Conservation (phyloP, 2,797 vertebrate species). For the Lepidocolaptes lacrymiger region DNA sequence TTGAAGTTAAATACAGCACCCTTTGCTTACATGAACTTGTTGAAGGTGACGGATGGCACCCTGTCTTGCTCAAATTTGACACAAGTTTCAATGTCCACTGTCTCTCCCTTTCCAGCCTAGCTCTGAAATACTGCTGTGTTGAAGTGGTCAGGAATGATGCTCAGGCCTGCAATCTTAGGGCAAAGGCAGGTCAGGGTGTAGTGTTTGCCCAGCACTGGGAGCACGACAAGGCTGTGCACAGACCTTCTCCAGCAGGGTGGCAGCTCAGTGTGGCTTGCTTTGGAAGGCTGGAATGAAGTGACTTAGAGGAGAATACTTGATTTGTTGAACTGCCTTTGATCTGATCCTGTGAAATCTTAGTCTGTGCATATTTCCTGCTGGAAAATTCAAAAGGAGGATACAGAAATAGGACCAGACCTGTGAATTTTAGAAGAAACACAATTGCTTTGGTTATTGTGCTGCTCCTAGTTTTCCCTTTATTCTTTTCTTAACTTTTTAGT, state of each 20-base stretch:
- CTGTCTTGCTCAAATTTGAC: not conserved
- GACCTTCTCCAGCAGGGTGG: not conserved
- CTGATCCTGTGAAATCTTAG: not conserved
- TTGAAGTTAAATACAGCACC: not conserved
- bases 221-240: not conserved
- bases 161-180: not conserved
- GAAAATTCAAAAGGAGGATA: not conserved
- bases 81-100: not conserved
- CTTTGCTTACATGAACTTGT: not conserved
- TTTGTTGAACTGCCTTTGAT: not conserved
- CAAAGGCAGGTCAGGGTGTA: fast-evolving
- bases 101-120: not conserved
- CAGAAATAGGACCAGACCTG: not conserved
- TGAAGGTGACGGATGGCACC: not conserved
- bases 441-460: not conserved
- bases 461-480: not conserved
- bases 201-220: too few species aligned
- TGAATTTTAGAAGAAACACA: not conserved
- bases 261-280: not conserved
- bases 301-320: not conserved
- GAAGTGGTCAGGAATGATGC: not conserved
- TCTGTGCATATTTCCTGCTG: not conserved
- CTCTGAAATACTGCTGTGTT: not conserved
- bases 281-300: not conserved
- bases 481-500: not conserved